Percentiles rank a stretch among this genome's conserved stretches.
These are phyloP conservation scores for Phataginus tricuspis DNA, from an alignment of 2,797 vertebrate species.

Conservation along the genomic window DNA sequence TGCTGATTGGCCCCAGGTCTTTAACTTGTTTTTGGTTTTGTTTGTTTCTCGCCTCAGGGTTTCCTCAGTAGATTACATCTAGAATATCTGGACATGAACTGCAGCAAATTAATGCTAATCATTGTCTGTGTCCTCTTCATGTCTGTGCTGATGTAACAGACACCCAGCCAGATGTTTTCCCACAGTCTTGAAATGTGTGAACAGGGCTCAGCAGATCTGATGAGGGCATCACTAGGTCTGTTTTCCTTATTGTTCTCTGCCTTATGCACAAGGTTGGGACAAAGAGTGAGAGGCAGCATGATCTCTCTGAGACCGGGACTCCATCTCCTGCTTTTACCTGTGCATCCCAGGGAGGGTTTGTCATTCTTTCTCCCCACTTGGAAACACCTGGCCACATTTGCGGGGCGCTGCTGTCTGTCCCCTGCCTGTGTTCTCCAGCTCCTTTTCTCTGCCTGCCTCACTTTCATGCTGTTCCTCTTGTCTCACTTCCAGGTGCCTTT, in stretches of 20 bases:
- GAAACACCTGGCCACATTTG: accelerated
- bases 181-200: not conserved
- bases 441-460: not conserved
- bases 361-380: accelerated
- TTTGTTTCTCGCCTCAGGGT: not conserved
- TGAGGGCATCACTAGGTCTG: not conserved
- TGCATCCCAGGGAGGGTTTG: accelerated
- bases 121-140: not conserved
- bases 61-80: not conserved
- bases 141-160: not conserved
- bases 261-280: not conserved
- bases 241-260: not conserved
- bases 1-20: not conserved
- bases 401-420: not conserved
- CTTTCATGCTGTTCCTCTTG: not conserved
- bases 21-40: not conserved
- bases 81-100: not conserved
- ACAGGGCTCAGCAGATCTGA: not conserved
- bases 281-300: not conserved
- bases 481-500: not conserved
- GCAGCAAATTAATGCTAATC: not conserved
- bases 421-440: not conserved
- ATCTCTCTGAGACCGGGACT: not conserved
- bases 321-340: not conserved
- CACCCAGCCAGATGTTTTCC: not conserved